Evolutionary conservation across 2,888 invertebrate genomes (phyloP).

Genomic region (Azorinus chamasolen): DNA sequence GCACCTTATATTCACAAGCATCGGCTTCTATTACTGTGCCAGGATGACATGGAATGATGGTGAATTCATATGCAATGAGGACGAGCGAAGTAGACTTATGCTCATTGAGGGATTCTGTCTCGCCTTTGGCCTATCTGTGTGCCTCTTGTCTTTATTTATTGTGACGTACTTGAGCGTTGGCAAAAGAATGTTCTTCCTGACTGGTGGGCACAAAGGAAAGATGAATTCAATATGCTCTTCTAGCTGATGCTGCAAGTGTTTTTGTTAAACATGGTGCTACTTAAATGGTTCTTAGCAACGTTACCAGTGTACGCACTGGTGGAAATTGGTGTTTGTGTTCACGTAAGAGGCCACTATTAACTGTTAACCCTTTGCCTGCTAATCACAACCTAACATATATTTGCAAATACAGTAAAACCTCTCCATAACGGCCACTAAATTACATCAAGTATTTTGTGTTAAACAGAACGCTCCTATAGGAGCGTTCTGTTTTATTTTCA

Average conservation of each 20-base stretch:
- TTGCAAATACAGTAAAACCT: no score
- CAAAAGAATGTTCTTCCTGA: not conserved
- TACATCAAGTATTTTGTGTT: no score
- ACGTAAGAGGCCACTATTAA: no score
- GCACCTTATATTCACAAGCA: slow-evolving; percentile 5
- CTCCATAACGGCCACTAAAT: no score
- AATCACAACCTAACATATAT: no score
- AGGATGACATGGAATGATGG: not conserved
- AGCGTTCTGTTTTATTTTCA: no score
- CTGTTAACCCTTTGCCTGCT: no score
- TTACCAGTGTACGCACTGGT: no score
- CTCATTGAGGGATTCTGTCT: slow-evolving; percentile 15
- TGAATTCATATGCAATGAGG: not conserved
- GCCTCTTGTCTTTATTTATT: slow-evolving; percentile 8
- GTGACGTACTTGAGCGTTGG: slow-evolving; percentile 11
- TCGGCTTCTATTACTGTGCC: slow-evolving; percentile 11
- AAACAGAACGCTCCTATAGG: no score
- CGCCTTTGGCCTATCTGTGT: slow-evolving; percentile 6
- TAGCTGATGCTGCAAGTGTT: not conserved
- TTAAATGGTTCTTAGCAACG: no score
- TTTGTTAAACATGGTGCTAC: no score
- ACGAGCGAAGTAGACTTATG: slow-evolving; percentile 14
- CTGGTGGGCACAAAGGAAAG: not conserved
- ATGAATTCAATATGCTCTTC: not conserved
- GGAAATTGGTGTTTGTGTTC: no score